Evolutionary conservation across 2,888 invertebrate genomes (phyloP).

Genomic region (Cartodere bifasciata): DNA sequence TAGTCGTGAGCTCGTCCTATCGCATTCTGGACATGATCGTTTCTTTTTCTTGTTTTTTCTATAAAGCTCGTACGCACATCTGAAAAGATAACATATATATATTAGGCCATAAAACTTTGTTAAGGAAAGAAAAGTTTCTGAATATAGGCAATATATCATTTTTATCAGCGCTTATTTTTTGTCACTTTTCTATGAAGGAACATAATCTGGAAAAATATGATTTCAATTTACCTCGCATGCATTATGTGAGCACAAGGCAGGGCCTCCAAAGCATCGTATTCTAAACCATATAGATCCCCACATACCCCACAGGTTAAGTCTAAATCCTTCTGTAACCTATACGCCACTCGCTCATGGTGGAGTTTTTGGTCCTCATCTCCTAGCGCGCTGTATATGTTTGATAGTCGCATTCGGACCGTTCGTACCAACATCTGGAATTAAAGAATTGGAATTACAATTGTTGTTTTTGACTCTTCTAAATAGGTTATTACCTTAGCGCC

Average conservation of each 20-base stretch:
- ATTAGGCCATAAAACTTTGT: constrained; percentile 1
- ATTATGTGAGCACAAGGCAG: constrained; percentile 80
- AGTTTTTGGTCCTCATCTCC: constrained; percentile 71
- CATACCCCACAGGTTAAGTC: constrained; percentile 74
- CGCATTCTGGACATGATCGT: constrained; percentile 58
- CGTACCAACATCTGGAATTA: constrained; percentile 60
- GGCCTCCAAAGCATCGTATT: constrained; percentile 62
- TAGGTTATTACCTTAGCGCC: constrained; percentile 59
- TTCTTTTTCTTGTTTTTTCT: constrained; percentile 50
- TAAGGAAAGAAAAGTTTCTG: no score
- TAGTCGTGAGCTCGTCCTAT: constrained; percentile 51
- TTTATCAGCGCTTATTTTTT: no score
- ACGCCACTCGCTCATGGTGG: constrained; percentile 60
- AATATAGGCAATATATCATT: no score
- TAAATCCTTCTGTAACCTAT: constrained; percentile 50
- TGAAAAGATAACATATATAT: constrained; percentile 20
- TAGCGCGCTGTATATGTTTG: constrained; percentile 67
- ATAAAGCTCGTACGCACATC: constrained; percentile 57
- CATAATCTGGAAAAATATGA: no score
- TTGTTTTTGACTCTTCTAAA: constrained; percentile 1
- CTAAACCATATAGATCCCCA: constrained; percentile 61
- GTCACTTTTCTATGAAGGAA: no score
- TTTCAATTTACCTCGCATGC: constrained; percentile 62
- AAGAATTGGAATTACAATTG: not conserved
- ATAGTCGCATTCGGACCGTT: constrained; percentile 64